phyloP scores from a whole-genome alignment of 2,888 invertebrate species.

The Rhyacophila evoluta region DNA sequence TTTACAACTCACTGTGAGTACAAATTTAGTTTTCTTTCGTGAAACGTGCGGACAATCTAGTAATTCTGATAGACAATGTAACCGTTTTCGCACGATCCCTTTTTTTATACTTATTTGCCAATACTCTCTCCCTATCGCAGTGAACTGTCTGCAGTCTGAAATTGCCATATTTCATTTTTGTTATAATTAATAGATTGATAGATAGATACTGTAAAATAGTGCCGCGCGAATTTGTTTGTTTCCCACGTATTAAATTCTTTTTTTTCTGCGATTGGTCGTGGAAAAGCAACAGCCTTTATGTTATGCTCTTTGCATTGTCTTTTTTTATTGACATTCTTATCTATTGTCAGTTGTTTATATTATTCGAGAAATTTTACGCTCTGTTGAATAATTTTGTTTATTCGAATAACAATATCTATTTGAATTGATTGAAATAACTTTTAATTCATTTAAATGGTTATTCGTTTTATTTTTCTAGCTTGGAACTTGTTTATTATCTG shows the following conservation, averaged over 20 bases:
- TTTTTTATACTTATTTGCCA: neutral
- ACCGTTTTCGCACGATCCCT: neutral
- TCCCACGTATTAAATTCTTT: neutral
- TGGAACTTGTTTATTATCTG: no score
- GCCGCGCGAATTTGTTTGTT: neutral
- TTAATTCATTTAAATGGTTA: no score
- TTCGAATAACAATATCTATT: no score
- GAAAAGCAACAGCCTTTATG: neutral
- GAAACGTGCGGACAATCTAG: constrained; percentile 9
- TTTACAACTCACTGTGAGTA: neutral
- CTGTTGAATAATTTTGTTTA: no score
- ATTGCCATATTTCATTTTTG: neutral
- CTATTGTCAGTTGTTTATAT: no score
- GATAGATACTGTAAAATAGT: neutral
- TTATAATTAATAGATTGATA: neutral
- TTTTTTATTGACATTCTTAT: no score
- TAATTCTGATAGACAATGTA: constrained; percentile 8
- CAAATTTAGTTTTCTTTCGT: neutral
- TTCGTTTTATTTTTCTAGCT: no score
- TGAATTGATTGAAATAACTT: no score
- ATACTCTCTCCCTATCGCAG: neutral
- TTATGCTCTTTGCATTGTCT: no score
- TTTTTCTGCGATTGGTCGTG: neutral
- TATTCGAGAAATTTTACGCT: no score
- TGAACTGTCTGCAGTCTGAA: neutral